These are phyloP conservation scores for Cassiopea xamachana DNA, from an alignment of 30 jellyfish, hydroid and myxozoan species.

Conservation along the genomic window DNA sequence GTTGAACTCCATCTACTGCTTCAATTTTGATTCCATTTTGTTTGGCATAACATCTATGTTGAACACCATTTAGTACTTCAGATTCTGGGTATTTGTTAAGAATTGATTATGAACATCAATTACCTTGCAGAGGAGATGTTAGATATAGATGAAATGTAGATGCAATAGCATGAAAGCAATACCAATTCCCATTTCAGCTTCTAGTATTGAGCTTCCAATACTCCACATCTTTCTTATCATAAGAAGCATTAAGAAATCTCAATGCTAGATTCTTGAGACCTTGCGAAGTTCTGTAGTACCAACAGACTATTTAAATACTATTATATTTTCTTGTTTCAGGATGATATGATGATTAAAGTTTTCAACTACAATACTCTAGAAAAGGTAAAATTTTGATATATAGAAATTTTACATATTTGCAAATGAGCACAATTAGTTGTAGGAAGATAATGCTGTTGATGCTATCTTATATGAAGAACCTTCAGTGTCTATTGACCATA, in stretches of 20 bases:
- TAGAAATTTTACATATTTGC: background rate
- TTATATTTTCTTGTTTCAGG: slow-evolving; percentile 58
- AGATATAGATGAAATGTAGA: background rate
- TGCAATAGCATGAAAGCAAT: background rate
- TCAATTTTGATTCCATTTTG: too few species aligned
- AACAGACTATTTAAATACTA: background rate
- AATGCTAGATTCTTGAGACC: background rate
- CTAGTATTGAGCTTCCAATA: too few species aligned
- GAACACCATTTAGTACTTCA: too few species aligned
- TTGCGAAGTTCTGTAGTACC: background rate
- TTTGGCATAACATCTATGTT: too few species aligned
- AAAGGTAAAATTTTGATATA: slow-evolving; percentile 59
- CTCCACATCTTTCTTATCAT: background rate
- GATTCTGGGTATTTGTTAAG: too few species aligned
- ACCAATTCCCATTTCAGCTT: background rate
- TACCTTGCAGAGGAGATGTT: too few species aligned
- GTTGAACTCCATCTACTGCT: too few species aligned
- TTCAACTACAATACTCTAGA: slow-evolving; percentile 98
- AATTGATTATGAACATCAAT: too few species aligned
- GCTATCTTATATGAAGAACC: background rate
- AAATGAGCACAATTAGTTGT: background rate
- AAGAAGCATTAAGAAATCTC: too few species aligned
- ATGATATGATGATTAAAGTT: slow-evolving; percentile 97
- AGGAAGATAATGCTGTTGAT: background rate
- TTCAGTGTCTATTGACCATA: background rate